Conservation (phyloP, 2,797 vertebrate genomes). For the Chaetodon trifasciatus region DNA sequence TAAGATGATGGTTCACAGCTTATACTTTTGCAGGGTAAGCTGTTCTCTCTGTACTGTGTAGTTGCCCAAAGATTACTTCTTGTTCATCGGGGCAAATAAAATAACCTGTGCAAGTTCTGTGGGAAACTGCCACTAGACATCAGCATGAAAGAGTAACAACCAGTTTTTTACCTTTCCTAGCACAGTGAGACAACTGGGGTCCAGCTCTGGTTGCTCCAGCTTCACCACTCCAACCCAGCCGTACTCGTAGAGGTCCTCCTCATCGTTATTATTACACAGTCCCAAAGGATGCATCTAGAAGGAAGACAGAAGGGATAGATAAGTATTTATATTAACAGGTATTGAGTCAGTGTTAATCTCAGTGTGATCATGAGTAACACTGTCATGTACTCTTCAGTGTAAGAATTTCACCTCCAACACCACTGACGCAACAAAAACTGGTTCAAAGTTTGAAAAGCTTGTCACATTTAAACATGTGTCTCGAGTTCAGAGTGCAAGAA, state of each 20-base stretch:
- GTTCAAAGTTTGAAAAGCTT: not conserved
- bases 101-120: not conserved
- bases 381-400: not conserved
- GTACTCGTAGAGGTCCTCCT: conserved; percentile 97
- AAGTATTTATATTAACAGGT: conserved; percentile 1
- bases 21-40: too few species aligned
- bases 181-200: conserved; percentile 97
- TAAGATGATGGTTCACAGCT: not conserved
- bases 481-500: not conserved
- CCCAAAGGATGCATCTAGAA: conserved; percentile 97
- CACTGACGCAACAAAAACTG: not conserved
- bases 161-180: conserved; percentile 94
- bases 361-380: not conserved
- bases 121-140: not conserved
- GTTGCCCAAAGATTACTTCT: not conserved
- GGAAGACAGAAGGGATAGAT: conserved; percentile 27
- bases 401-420: not conserved
- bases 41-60: not conserved
- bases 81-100: not conserved
- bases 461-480: conserved; percentile 4
- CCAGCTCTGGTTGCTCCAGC: conserved; percentile 96
- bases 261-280: conserved; percentile 97
- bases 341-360: not conserved
- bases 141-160: not conserved
- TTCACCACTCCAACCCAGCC: conserved; percentile 99